Percentiles rank a stretch among this genome's conserved stretches.
These are phyloP conservation scores for Pipistrellus nathusii DNA, from an alignment of 2,797 vertebrate genomes.

Conservation along the genomic window DNA sequence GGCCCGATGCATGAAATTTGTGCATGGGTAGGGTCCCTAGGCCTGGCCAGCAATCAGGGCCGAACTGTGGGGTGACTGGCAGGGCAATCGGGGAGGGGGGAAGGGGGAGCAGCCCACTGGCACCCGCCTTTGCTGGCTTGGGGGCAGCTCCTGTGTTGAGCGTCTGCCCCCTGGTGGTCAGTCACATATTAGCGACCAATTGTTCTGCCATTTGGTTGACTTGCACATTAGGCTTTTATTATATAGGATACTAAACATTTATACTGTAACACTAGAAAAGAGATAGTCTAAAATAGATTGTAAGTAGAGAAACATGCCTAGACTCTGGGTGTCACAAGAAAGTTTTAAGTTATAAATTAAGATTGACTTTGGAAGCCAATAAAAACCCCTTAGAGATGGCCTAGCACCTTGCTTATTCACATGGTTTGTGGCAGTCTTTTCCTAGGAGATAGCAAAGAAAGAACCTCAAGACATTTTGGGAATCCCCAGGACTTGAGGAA, in stretches of 20 bases:
- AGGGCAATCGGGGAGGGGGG: no score
- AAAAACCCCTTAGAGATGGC: not conserved
- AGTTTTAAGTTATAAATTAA: not conserved
- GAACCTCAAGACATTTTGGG: not conserved
- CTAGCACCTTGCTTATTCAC: not conserved
- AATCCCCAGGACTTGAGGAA: not conserved
- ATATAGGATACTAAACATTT: constrained; percentile 11
- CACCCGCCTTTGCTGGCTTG: no score
- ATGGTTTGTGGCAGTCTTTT: not conserved
- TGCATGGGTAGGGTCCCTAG: no score
- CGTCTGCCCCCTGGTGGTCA: no score
- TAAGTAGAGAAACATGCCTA: not conserved
- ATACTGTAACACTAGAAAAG: constrained; percentile 22
- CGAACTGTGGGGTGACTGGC: no score
- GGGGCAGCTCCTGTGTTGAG: no score
- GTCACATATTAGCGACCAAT: no score
- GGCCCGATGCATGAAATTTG: no score
- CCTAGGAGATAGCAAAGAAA: not conserved
- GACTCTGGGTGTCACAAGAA: not conserved
- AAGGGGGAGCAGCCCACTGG: no score
- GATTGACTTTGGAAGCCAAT: not conserved
- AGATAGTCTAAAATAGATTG: constrained; percentile 24
- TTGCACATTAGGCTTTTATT: no score
- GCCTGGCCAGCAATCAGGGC: no score
- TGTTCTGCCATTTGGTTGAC: no score